Conservation (phyloP, 2,113 vertebrate species). For the Ifrita kowaldi region DNA sequence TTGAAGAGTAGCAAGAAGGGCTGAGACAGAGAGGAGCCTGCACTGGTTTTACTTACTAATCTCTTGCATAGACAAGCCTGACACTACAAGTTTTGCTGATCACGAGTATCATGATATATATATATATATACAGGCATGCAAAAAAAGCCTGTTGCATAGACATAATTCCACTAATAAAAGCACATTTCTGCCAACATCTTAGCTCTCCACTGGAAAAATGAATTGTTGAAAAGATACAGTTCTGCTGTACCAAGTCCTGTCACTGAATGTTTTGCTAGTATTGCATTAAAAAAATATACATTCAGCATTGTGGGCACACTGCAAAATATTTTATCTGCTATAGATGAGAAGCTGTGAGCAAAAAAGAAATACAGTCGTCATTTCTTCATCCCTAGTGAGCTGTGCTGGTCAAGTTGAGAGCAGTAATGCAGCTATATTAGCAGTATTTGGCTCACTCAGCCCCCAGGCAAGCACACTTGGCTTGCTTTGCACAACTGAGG, state of each 20-base stretch:
- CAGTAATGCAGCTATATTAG: not conserved
- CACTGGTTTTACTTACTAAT: not conserved
- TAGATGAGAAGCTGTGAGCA: not conserved
- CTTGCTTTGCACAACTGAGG: not conserved
- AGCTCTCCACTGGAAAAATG: not conserved
- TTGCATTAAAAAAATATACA: not conserved
- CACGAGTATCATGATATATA: not conserved
- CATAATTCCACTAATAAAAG: not conserved
- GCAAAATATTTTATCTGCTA: not conserved
- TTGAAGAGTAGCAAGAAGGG: not conserved
- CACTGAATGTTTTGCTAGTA: not conserved
- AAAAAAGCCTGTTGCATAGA: not conserved
- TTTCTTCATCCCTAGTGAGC: not conserved
- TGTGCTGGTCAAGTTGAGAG: not conserved
- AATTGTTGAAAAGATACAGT: not conserved
- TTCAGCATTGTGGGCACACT: not conserved
- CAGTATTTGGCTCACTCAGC: not conserved
- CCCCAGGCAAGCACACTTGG: not conserved
- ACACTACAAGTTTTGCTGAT: not conserved
- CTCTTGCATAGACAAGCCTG: not conserved
- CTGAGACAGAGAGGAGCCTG: not conserved
- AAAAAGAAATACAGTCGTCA: not conserved
- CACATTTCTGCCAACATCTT: not conserved
- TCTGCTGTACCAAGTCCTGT: not conserved
- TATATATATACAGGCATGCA: not conserved